Evolutionary conservation across 2,888 invertebrate species (phyloP).

Genomic region (Auanema sp.): DNA sequence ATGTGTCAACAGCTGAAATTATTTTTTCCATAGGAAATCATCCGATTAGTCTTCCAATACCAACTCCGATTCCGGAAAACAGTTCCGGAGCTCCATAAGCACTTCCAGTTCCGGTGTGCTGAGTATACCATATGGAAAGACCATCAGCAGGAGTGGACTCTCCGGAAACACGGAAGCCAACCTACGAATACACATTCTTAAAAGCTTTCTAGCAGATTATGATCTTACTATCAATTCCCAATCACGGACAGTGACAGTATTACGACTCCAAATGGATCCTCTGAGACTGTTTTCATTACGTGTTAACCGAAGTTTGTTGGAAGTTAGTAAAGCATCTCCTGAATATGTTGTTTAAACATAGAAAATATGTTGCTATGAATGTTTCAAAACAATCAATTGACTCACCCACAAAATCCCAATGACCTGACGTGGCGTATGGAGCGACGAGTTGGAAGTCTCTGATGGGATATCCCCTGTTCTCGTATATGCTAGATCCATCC

Average conservation of each 20-base stretch:
- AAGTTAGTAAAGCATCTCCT: conserved; percentile 14
- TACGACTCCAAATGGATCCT: conserved; percentile 18
- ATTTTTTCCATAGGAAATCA: too few relatives aligned
- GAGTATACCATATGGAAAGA: conserved; percentile 18
- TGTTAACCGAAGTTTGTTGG: conserved; percentile 11
- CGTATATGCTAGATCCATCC: too few relatives aligned
- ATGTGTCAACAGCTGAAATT: too few relatives aligned
- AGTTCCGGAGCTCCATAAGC: conserved; percentile 19
- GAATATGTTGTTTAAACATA: neutral
- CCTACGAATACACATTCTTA: neutral
- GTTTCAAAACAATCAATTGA: too few relatives aligned
- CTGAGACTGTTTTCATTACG: conserved; percentile 6
- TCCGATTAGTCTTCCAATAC: neutral
- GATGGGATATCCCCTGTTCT: too few relatives aligned
- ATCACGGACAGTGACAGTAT: conserved; percentile 11
- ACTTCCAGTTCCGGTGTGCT: conserved; percentile 1
- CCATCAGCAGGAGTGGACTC: conserved; percentile 12
- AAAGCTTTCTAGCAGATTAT: neutral
- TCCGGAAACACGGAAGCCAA: conserved; percentile 12
- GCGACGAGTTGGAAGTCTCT: too few relatives aligned
- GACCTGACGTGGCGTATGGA: too few relatives aligned
- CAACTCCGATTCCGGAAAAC: conserved; percentile 16
- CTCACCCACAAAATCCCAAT: too few relatives aligned
- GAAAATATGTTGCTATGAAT: too few relatives aligned
- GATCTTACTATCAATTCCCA: conserved; percentile 13